Conservation (phyloP, 2,888 invertebrate species). For the Norana najaformis region DNA sequence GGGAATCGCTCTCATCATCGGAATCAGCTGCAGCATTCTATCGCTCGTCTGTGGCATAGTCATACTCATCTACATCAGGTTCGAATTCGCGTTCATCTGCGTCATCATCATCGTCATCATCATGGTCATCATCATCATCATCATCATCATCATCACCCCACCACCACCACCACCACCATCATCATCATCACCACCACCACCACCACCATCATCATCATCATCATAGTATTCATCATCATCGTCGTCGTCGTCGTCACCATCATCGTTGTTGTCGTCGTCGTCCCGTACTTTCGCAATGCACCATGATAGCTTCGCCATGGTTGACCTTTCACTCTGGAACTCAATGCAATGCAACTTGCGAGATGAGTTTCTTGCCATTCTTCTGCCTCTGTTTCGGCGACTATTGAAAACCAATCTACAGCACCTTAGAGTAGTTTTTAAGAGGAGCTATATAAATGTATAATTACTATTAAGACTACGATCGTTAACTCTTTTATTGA, state of each 20-base stretch:
- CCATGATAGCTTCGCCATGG: no score
- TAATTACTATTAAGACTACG: no score
- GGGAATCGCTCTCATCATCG: constrained; percentile 20
- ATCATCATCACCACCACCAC: background rate
- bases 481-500: no score
- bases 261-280: background rate
- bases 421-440: no score
- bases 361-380: no score
- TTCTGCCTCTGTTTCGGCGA: no score
- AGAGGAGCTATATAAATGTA: no score
- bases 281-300: no score
- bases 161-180: background rate
- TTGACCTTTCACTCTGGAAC: no score
- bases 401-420: no score
- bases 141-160: background rate
- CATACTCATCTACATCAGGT: constrained; percentile 22
- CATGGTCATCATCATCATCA: constrained; percentile 22
- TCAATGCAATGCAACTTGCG: no score
- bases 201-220: background rate
- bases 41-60: constrained; percentile 20
- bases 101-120: background rate
- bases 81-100: background rate
- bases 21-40: constrained; percentile 14
- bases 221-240: background rate
- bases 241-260: background rate